Evolutionary conservation across 2,797 vertebrate species (phyloP).

Genomic region (Uromys caudimaculatus): DNA sequence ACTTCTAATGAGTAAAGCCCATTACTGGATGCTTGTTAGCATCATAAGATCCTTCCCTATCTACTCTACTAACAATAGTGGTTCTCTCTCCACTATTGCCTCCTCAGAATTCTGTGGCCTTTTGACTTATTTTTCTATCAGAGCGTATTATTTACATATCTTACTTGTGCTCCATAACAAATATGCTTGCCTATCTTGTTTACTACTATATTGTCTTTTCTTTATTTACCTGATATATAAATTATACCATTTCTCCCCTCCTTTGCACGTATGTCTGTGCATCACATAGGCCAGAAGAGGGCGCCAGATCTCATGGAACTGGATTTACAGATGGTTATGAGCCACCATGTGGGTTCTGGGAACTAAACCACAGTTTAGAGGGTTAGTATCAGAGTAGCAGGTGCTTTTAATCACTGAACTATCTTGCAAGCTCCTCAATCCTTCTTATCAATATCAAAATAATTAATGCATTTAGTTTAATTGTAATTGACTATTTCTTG

Average conservation of each 20-base stretch:
- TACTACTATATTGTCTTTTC: not conserved
- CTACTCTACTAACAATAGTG: not conserved
- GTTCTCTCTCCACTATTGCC: not conserved
- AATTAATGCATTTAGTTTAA: not conserved
- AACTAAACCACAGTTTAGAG: not conserved
- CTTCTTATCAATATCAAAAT: no score
- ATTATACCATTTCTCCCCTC: not conserved
- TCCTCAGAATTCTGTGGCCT: not conserved
- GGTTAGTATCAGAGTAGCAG: not conserved
- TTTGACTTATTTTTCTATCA: not conserved
- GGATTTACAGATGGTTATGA: not conserved
- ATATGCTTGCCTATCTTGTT: not conserved
- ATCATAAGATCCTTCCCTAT: not conserved
- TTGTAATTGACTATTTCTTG: not conserved
- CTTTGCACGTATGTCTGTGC: not conserved
- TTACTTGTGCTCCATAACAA: not conserved
- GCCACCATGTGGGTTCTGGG: not conserved
- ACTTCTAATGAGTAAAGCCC: not conserved
- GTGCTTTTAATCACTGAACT: not conserved
- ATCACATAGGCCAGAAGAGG: not conserved
- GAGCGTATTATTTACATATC: not conserved
- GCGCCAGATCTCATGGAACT: not conserved
- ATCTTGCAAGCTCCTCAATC: no score
- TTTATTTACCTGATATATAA: not conserved
- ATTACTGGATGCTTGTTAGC: not conserved